phyloP scores from a whole-genome alignment of 2,888 invertebrate species.

The Hypomecis punctinalis region DNA sequence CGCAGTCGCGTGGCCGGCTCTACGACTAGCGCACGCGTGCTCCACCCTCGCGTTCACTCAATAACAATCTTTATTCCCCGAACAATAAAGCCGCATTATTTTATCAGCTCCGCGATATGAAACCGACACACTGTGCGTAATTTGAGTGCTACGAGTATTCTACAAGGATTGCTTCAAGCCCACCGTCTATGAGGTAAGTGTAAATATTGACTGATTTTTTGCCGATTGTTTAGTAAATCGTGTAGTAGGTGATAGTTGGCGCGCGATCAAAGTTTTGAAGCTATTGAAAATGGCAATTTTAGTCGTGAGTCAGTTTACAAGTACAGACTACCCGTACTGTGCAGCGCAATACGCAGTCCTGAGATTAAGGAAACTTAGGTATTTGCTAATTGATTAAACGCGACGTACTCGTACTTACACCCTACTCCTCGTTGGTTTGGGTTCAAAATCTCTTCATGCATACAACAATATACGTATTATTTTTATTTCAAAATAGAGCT shows the following conservation, averaged over 20 bases:
- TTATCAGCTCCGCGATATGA: conserved; percentile 21
- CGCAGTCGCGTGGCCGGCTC: conserved; percentile 63
- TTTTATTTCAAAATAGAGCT: too few species aligned
- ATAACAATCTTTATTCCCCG: conserved; percentile 18
- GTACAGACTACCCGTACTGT: conserved; percentile 3
- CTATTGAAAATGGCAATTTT: conserved; percentile 20
- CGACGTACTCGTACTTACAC: too few species aligned
- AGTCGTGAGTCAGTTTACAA: conserved; percentile 18
- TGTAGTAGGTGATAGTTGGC: conserved; percentile 21
- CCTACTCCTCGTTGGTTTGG: too few species aligned
- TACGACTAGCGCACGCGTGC: conserved; percentile 29
- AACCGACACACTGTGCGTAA: conserved; percentile 40
- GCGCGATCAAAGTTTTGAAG: conserved; percentile 22
- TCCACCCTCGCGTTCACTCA: conserved; percentile 3
- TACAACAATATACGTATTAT: too few species aligned
- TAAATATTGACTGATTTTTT: conserved; percentile 35
- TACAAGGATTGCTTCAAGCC: conserved; percentile 18
- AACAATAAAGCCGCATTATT: conserved; percentile 25
- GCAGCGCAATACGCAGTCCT: background rate
- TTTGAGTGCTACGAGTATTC: conserved; percentile 14
- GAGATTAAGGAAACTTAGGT: too few species aligned
- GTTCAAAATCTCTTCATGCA: too few species aligned
- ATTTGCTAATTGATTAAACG: too few species aligned
- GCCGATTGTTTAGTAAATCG: conserved; percentile 18
- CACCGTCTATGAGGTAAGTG: conserved; percentile 37